Evolutionary conservation across 2,888 invertebrate genomes (phyloP), one percentile per base, ranked within the genome.

Genomic region (Epinotia nisella): DNA sequence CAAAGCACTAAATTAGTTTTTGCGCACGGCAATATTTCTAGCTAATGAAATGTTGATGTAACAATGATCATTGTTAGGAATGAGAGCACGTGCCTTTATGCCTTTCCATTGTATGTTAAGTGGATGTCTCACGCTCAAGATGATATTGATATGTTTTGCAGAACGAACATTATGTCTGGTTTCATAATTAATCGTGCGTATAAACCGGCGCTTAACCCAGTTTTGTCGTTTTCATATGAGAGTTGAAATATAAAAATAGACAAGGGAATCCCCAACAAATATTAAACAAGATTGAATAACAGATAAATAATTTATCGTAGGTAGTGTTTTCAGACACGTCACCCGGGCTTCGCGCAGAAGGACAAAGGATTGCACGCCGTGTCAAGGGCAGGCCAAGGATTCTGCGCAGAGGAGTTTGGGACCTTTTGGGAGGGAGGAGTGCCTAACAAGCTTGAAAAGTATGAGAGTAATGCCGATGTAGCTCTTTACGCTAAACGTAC

Each of bases 301-400:
- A n/a, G n/a, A 21, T 56, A 21, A 21, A 56, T 66, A 66, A 41
- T 56, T 56, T 41, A 66, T 41, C 11, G 24, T 41, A 21, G 21
- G 24, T 41, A 21, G 21, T 15, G 21, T 55, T 65, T 55, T 24
- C 21, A 56, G 56, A 60, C 61, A 58, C 72, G 56, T 72, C 72
- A 35, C 56, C 71, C 72, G 61, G 72, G 72, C 61, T 55, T 58
- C 71, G 67, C 55, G 21, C 21, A 55, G 80, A 87, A 90, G 92
- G 89, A 91, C 88, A 89, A 89, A 90, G 89, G 87, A 89, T 81
- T 86, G 86, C 85, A 84, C 78, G 82, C 76, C 80, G 77, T 72
- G 93, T 92, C 93, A 93, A 93, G 93, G 93, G 82, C 88, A 86
- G 91, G 93, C 82, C 92, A 83, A 82, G 86, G 92, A 92, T 90